Evolutionary conservation across 64 coral and sea anemone species (phyloP).

Genomic region (Dendronephthya gigantea): DNA sequence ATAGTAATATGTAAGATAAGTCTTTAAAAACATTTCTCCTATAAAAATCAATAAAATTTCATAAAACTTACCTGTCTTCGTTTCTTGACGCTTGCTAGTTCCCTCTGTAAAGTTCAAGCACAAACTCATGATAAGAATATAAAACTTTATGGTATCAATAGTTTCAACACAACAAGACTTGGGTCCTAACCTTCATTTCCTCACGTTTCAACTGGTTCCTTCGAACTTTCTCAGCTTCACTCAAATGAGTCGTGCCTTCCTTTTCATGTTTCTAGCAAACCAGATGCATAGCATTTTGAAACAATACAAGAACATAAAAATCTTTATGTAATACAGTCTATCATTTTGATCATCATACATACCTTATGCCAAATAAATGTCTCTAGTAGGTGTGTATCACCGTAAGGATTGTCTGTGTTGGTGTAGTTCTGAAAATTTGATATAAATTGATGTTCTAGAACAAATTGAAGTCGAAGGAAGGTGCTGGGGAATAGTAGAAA

Average conservation of each 20-base stretch:
- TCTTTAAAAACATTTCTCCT: no score
- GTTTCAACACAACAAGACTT: background rate
- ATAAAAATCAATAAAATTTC: background rate
- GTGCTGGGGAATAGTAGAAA: no score
- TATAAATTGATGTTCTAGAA: background rate
- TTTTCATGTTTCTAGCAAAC: slow-evolving; percentile 77
- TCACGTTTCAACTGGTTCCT: slow-evolving; percentile 57
- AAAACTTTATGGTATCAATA: no score
- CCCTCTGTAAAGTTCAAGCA: slow-evolving; percentile 29
- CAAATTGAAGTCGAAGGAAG: background rate
- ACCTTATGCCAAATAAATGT: slow-evolving; percentile 99
- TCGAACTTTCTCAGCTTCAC: slow-evolving; percentile 69
- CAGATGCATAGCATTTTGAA: background rate
- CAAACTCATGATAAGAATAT: background rate
- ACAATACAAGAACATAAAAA: background rate
- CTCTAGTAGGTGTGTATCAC: slow-evolving; percentile 87
- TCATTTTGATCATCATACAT: background rate
- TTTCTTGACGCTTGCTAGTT: slow-evolving; percentile 63
- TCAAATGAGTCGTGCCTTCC: slow-evolving; percentile 64
- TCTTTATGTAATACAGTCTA: no score
- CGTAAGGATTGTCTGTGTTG: slow-evolving; percentile 98
- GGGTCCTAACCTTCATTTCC: slow-evolving; percentile 68
- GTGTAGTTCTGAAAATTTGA: slow-evolving; percentile 55
- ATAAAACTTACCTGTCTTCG: slow-evolving; percentile 48
- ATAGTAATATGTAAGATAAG: no score